A percentile compares a stretch with the other conserved stretches of the same genome.
These are phyloP conservation scores for Phenganax stokvisi DNA, from an alignment of 92 coral and sea anemone species.

Conservation along the genomic window DNA sequence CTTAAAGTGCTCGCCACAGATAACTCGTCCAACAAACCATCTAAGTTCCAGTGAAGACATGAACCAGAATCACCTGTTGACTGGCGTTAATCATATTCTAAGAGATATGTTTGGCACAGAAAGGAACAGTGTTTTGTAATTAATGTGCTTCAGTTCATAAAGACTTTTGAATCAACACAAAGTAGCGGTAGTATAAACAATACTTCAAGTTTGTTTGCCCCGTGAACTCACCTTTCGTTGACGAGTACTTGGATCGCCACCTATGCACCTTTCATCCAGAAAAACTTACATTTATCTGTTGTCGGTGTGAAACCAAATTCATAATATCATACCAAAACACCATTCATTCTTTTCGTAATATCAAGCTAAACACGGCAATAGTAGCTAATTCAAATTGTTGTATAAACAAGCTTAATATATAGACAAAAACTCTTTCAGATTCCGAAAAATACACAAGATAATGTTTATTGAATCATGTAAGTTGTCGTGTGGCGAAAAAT, in stretches of 20 bases:
- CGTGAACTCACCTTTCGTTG: too few relatives aligned
- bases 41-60: constrained; percentile 13
- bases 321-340: neutral
- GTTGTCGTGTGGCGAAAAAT: neutral
- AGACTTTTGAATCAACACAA: neutral
- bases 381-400: neutral
- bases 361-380: neutral
- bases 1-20: neutral
- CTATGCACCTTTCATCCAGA: too few relatives aligned
- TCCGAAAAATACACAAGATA: neutral
- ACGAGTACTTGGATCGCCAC: too few relatives aligned
- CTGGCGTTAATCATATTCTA: constrained; percentile 36
- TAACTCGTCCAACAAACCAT: constrained; percentile 8
- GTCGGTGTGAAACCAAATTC: neutral
- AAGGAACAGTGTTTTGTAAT: constrained; percentile 32
- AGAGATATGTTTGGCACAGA: constrained; percentile 40
- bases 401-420: neutral
- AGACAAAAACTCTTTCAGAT: constrained; percentile 8
- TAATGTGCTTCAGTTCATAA: neutral
- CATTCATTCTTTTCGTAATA: neutral
- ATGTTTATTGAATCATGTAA: neutral
- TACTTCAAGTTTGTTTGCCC: neutral
- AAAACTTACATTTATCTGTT: neutral
- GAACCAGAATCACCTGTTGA: constrained; percentile 6
- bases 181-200: neutral